Percentiles rank a stretch among this genome's conserved stretches.
Conservation (phyloP, 2,888 invertebrate genomes). For the Latrodectus hesperus region DNA sequence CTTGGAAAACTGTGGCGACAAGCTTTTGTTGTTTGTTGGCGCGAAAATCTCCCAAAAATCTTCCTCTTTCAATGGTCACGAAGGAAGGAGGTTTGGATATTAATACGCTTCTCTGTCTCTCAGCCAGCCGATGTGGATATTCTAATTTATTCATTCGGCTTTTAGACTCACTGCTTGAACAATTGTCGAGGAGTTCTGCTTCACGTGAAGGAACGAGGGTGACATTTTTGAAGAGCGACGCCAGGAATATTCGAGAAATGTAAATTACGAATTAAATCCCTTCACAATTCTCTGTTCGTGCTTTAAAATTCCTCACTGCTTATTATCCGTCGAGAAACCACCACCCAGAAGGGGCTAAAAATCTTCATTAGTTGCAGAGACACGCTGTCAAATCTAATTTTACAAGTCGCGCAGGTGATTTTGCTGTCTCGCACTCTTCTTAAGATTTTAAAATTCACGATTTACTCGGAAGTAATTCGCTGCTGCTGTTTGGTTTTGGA, state of each 20-base stretch:
- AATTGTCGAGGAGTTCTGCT: not conserved
- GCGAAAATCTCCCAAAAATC: slow-evolving; percentile 8
- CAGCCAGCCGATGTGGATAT: slow-evolving; percentile 30
- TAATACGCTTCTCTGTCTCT: slow-evolving; percentile 35
- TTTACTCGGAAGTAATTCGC: not conserved
- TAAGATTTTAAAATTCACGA: slow-evolving; percentile 34
- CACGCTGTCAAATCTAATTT: slow-evolving; percentile 63
- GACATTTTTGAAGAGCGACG: slow-evolving; percentile 42
- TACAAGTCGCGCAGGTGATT: slow-evolving; percentile 15
- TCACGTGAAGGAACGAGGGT: not conserved
- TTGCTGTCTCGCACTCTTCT: not conserved
- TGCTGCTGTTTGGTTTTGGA: slow-evolving; percentile 22
- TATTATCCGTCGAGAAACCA: slow-evolving; percentile 14
- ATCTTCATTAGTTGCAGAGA: slow-evolving; percentile 41
- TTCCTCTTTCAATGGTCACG: slow-evolving; percentile 22
- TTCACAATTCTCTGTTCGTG: slow-evolving; percentile 47
- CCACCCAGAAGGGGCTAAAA: slow-evolving; percentile 1
- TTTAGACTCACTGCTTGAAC: slow-evolving; percentile 26
- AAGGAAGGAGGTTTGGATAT: slow-evolving; percentile 26
- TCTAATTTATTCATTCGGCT: slow-evolving; percentile 64
- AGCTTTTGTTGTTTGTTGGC: not conserved
- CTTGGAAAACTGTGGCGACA: not conserved
- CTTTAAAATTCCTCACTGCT: slow-evolving; percentile 42
- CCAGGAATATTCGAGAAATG: slow-evolving; percentile 26
- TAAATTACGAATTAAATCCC: slow-evolving; percentile 58